These are phyloP conservation scores for Ciconia boyciana DNA, from an alignment of 2,113 vertebrate genomes.

Conservation along the genomic window DNA sequence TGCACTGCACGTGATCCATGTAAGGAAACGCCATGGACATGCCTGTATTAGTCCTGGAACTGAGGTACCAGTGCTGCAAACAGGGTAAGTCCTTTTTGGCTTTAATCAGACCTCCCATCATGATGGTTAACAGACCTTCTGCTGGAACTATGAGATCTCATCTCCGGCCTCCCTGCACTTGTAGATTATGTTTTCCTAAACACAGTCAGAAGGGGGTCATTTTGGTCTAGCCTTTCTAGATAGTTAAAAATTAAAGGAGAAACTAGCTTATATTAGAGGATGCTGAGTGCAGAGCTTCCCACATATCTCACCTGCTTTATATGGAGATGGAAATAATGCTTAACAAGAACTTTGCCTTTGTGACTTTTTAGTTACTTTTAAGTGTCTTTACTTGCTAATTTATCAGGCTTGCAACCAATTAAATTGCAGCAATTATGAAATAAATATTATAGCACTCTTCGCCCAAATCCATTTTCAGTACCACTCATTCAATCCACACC, in stretches of 20 bases:
- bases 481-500: background rate
- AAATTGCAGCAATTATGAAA: background rate
- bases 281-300: background rate
- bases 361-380: conserved; percentile 43
- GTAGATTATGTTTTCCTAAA: background rate
- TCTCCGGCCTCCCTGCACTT: background rate
- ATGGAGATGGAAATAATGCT: background rate
- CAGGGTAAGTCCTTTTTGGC: background rate
- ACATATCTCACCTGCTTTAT: background rate
- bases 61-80: background rate
- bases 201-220: background rate
- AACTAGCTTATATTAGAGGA: background rate
- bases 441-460: background rate
- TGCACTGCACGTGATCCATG: background rate
- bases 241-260: background rate
- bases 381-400: background rate
- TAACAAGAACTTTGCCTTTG: background rate
- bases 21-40: background rate
- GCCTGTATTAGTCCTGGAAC: background rate
- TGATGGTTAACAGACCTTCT: background rate
- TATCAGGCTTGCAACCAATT: background rate
- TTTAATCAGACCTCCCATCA: background rate
- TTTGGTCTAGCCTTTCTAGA: background rate
- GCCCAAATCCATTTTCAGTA: background rate
- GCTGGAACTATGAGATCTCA: background rate